Conservation (phyloP, 2,113 vertebrate species). For the Tachycineta bicolor region DNA sequence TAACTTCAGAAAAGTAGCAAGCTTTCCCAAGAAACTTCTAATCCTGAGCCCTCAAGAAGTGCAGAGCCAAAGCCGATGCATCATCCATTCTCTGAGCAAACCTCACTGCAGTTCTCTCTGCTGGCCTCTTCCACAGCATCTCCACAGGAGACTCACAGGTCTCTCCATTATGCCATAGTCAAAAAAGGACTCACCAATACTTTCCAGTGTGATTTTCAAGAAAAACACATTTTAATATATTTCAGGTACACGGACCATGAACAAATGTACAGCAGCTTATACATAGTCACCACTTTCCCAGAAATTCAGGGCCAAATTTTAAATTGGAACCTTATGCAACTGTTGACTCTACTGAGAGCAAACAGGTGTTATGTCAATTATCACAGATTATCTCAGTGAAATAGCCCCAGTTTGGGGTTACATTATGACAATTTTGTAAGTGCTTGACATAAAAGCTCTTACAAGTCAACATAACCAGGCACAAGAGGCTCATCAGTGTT, state of each 20-base stretch:
- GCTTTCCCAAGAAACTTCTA: slow-evolving; percentile 46
- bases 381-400: slow-evolving; percentile 17
- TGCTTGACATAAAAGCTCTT: slow-evolving; percentile 16
- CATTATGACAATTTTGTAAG: background rate
- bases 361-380: slow-evolving; percentile 51
- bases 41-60: background rate
- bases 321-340: slow-evolving; percentile 22
- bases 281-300: slow-evolving; percentile 16
- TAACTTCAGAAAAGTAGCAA: slow-evolving; percentile 29
- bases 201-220: slow-evolving; percentile 28
- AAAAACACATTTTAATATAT: background rate
- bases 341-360: slow-evolving; percentile 36
- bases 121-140: slow-evolving; percentile 9
- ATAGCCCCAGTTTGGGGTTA: background rate
- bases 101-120: background rate
- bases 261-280: background rate
- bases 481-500: slow-evolving; percentile 39
- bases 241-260: background rate
- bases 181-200: background rate
- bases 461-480: slow-evolving; percentile 5
- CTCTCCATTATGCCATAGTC: background rate
- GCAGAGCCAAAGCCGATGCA: slow-evolving; percentile 56
- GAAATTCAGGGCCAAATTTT: slow-evolving; percentile 1
- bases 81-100: slow-evolving; percentile 33
- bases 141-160: background rate